Evolutionary conservation across 2,797 vertebrate species (phyloP).

Genomic region (Tapera naevia): DNA sequence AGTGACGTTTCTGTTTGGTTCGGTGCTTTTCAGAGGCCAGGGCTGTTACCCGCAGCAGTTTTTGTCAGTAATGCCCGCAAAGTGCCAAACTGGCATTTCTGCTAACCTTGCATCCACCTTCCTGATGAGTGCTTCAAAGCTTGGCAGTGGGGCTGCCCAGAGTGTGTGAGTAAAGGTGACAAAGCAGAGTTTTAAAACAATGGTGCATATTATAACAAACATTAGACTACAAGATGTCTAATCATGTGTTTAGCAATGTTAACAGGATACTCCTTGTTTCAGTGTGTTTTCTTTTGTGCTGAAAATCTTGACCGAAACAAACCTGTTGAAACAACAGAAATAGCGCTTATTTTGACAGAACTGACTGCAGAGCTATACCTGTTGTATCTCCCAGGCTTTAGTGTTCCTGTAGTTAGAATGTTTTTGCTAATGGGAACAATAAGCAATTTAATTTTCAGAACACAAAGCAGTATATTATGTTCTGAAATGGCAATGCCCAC

Average conservation of each 20-base stretch:
- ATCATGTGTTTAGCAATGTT: neutral
- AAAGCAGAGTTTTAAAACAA: neutral
- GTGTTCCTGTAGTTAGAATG: neutral
- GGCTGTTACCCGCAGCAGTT: neutral
- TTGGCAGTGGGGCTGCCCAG: accelerated
- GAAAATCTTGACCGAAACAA: neutral
- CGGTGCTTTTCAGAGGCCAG: neutral
- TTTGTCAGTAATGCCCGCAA: neutral
- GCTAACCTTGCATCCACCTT: neutral
- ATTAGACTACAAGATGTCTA: neutral
- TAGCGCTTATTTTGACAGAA: neutral
- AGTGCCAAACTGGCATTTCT: neutral
- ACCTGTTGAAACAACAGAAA: neutral
- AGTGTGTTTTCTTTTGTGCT: neutral
- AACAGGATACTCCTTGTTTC: neutral
- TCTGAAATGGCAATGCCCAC: neutral
- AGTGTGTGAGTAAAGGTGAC: neutral
- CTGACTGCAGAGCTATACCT: neutral
- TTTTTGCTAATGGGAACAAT: neutral
- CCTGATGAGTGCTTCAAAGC: accelerated
- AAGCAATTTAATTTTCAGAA: neutral
- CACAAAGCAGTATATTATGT: neutral
- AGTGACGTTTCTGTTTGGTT: neutral
- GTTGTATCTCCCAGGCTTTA: neutral
- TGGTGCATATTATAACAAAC: accelerated